These are phyloP conservation scores for Allobates femoralis DNA, from an alignment of 2,797 vertebrate species.

Conservation along the genomic window DNA sequence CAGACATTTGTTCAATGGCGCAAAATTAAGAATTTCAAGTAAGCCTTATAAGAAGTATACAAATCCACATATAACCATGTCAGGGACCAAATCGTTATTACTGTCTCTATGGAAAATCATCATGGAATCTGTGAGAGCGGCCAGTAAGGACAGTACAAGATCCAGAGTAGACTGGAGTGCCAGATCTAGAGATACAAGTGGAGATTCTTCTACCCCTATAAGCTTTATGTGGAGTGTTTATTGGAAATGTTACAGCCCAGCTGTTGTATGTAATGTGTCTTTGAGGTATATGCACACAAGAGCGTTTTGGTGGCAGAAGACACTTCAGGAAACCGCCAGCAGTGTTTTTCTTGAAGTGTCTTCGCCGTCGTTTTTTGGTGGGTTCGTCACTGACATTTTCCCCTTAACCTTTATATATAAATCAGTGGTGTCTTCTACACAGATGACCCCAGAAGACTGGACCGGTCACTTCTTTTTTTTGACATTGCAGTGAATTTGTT, in stretches of 20 bases:
- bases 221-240: neutral
- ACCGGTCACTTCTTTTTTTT: too few species aligned
- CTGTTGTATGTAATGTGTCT: neutral
- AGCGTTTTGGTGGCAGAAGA: too few species aligned
- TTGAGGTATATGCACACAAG: too few species aligned
- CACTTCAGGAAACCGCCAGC: too few species aligned
- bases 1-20: neutral
- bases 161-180: neutral
- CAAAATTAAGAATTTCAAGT: neutral
- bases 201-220: neutral
- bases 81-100: neutral
- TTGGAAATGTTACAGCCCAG: neutral
- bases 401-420: too few species aligned
- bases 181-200: neutral
- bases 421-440: too few species aligned
- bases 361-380: too few species aligned
- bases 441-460: too few species aligned
- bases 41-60: neutral
- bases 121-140: neutral
- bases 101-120: neutral
- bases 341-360: too few species aligned
- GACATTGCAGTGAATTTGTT: too few species aligned
- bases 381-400: too few species aligned
- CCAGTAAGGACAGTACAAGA: neutral
- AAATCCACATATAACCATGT: neutral